Percentiles rank a stretch among this genome's conserved stretches.
These are phyloP conservation scores for Ochropleura leucogaster DNA, from an alignment of 2,888 invertebrate genomes.

Conservation along the genomic window DNA sequence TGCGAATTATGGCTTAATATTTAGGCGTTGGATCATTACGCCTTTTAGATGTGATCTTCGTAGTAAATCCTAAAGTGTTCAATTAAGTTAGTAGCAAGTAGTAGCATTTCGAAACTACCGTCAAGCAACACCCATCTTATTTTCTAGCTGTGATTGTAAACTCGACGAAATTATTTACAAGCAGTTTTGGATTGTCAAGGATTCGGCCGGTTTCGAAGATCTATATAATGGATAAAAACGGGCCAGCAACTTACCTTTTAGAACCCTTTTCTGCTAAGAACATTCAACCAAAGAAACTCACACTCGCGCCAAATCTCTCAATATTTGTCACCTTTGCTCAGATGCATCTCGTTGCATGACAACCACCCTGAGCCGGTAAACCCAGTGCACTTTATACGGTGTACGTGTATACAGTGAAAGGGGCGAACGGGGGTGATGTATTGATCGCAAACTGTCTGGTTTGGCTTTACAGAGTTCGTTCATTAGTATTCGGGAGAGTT, in stretches of 20 bases:
- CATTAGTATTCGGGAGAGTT: background rate
- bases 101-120: too few species aligned
- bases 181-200: background rate
- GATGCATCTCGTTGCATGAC: background rate
- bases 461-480: background rate
- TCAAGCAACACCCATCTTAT: background rate
- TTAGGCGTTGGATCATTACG: background rate
- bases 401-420: background rate
- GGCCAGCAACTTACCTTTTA: background rate
- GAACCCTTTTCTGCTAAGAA: background rate
- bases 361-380: background rate
- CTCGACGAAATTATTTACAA: background rate
- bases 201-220: background rate
- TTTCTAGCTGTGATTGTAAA: background rate
- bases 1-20: background rate
- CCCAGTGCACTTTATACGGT: conserved; percentile 3
- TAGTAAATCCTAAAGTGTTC: background rate
- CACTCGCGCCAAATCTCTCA: background rate
- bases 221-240: background rate
- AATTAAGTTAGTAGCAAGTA: background rate
- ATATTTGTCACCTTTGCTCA: background rate
- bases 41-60: background rate
- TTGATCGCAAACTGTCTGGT: conserved; percentile 32
- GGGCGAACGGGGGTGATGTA: conserved; percentile 11
- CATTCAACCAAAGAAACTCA: background rate